Conservation (phyloP, 2,888 invertebrate genomes). For the Geophilus truncorum region DNA sequence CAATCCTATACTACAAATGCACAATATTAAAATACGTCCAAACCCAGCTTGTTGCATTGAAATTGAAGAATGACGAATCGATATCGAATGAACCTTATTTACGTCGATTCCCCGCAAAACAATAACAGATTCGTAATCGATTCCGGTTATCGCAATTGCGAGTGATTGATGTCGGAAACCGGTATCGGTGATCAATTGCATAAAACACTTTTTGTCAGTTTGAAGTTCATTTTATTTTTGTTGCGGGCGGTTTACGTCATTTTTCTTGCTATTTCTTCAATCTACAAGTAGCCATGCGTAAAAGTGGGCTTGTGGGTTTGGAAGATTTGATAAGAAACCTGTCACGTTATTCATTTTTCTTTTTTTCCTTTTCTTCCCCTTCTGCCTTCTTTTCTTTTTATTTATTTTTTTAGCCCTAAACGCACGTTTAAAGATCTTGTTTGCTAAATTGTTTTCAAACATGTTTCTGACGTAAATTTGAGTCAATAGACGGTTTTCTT, state of each 20-base stretch:
- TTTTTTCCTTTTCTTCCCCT: neutral
- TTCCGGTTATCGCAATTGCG: neutral
- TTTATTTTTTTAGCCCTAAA: neutral
- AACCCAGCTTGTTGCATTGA: no score
- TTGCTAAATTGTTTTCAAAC: slow-evolving; percentile 20
- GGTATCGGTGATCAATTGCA: slow-evolving; percentile 11
- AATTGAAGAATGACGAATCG: no score
- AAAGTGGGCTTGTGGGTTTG: slow-evolving; percentile 12
- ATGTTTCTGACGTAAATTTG: slow-evolving; percentile 10
- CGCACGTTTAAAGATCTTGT: slow-evolving; percentile 3
- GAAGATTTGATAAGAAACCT: slow-evolving; percentile 16
- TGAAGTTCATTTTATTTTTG: slow-evolving; percentile 15
- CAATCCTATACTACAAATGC: neutral
- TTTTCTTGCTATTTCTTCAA: neutral
- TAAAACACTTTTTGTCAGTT: slow-evolving; percentile 15
- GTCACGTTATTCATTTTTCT: slow-evolving; percentile 7
- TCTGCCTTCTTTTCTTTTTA: neutral
- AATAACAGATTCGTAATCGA: neutral
- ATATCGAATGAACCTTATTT: no score
- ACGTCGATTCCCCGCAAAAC: no score
- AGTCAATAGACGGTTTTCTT: neutral
- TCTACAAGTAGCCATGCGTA: slow-evolving; percentile 16
- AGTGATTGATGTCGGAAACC: neutral
- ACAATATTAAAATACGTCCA: neutral
- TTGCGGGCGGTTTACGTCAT: neutral